Evolutionary conservation across 1,140 invertebrate genomes (phyloP), one percentile per base, ranked within the genome.

Genomic region (Drosophila biarmipes): DNA sequence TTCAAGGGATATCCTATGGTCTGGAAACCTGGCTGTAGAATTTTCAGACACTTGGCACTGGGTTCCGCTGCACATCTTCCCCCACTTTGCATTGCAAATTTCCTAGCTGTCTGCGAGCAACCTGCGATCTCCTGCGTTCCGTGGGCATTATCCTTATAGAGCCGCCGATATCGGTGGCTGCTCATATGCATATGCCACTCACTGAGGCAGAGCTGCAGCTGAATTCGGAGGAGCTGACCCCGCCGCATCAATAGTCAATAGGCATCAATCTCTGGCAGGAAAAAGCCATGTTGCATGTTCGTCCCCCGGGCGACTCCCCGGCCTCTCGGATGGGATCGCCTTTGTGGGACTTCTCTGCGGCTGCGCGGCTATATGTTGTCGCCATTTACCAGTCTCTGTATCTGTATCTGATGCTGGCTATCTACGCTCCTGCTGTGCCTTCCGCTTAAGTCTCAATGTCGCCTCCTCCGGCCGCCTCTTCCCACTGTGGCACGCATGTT

Each of bases 381-480:
- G 82, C 82, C 82, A 86, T 86, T 49, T 87, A 82, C 81, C 35
- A 85, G 72, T 80, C 74, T 51, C 58, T 52, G 62, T 74, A 66
- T 66, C 78, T 74, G 73, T 91, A 91, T 91, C 90, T 91, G 81
- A 91, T 91, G 90, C 87, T 91, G 76, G 86, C 78, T 87, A 91
- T 91, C 90, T 91, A 62, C 73, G 90, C 90, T 91, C 90, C 90
- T 91, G 90, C 90, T 91, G 90, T 90, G 90, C 85, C 89, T 86
- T 86, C 85, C 82, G 86, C 78, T 81, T 90, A 89, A 90, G 79
- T 86, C 81, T 77, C 81, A 81, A 81, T 90, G 82, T 90, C 82
- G 75, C 61, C 69, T 66, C 61, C 53, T 79, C 7, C 35, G 19
- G 11, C 34, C 4, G 34, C 17, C 45, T 27, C 21, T 42, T 6